Percentiles rank a stretch among this genome's conserved stretches.
These are phyloP conservation scores for Colletes gigas DNA, from an alignment of 1,140 invertebrate species.

Conservation along the genomic window DNA sequence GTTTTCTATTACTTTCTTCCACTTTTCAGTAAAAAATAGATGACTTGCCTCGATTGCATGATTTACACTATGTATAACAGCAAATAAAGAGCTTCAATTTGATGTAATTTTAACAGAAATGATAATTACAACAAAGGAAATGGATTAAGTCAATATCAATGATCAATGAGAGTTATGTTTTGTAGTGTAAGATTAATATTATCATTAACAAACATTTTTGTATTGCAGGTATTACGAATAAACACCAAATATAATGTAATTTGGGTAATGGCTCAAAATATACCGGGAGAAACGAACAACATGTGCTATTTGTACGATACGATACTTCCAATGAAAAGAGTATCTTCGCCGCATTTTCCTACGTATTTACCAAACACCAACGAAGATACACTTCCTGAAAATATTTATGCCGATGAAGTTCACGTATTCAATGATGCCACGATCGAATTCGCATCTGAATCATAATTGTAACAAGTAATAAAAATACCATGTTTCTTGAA, in stretches of 20 bases:
- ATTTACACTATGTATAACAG: too few species aligned
- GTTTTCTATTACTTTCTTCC: neutral
- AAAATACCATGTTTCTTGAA: neutral
- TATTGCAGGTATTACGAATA: slow-evolving; percentile 90
- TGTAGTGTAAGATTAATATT: neutral
- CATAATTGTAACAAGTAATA: slow-evolving; percentile 44
- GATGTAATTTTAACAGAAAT: too few species aligned
- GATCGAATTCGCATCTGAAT: slow-evolving; percentile 83
- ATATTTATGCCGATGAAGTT: slow-evolving; percentile 87
- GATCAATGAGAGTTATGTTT: neutral
- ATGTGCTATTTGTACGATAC: slow-evolving; percentile 93
- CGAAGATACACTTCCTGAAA: slow-evolving; percentile 84
- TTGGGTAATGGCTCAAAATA: slow-evolving; percentile 90
- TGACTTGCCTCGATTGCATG: too few species aligned
- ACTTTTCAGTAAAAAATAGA: neutral
- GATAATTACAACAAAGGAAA: slow-evolving; percentile 3
- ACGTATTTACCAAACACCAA: slow-evolving; percentile 86
- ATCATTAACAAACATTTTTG: slow-evolving; percentile 44
- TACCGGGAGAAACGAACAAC: slow-evolving; percentile 91
- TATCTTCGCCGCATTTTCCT: slow-evolving; percentile 88
- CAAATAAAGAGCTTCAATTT: too few species aligned
- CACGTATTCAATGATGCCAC: slow-evolving; percentile 87
- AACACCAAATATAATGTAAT: slow-evolving; percentile 97
- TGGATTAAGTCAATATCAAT: neutral
- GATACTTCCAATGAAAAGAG: slow-evolving; percentile 84